phyloP scores from a whole-genome alignment of 2,797 vertebrate genomes.

The Gambusia yucatana region DNA sequence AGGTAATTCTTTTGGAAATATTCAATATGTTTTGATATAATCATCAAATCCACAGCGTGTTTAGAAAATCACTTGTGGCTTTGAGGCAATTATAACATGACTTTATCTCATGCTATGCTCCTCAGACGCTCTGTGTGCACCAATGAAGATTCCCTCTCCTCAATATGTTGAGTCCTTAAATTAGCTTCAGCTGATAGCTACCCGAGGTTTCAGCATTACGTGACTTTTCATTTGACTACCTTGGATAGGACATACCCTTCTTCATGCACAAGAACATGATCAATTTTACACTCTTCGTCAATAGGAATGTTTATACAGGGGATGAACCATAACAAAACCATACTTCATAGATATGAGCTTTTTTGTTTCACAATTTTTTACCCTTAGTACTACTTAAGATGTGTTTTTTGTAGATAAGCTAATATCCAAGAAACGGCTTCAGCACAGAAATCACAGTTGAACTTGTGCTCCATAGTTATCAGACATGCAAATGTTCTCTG shows the following conservation, averaged over 20 bases:
- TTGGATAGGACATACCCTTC: background rate
- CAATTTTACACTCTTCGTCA: background rate
- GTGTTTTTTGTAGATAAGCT: background rate
- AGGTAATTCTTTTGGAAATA: too few relatives aligned
- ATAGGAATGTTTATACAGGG: background rate
- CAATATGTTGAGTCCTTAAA: background rate
- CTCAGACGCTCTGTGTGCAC: background rate
- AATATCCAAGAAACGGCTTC: background rate
- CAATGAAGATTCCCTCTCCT: background rate
- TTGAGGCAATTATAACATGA: background rate
- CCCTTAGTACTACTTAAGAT: background rate
- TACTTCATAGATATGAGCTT: background rate
- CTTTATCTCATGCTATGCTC: background rate
- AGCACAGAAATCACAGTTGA: constrained; percentile 1
- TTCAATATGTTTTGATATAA: background rate
- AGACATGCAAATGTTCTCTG: constrained; percentile 9
- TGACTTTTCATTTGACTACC: background rate
- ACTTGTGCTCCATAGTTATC: background rate
- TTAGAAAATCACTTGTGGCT: background rate
- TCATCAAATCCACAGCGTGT: background rate
- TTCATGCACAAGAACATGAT: background rate
- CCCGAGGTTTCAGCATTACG: background rate
- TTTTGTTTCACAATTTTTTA: background rate
- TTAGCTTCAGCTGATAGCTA: background rate
- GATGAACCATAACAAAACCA: background rate